Evolutionary conservation across 1,140 invertebrate genomes (phyloP), one percentile per base, ranked within the genome.

Genomic region (Holcopasites calliopsidis): DNA sequence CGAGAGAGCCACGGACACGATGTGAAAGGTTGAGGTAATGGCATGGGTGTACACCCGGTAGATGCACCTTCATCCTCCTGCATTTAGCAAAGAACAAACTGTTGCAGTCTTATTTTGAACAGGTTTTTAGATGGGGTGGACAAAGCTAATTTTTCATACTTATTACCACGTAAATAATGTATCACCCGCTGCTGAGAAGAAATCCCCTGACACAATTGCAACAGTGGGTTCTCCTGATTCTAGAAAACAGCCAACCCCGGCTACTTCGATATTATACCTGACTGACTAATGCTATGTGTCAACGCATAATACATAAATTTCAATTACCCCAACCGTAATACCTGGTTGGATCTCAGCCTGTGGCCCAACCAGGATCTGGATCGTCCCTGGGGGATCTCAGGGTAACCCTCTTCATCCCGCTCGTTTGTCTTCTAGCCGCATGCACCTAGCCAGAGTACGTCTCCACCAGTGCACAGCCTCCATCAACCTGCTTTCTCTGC

Each of bases 331-430:
- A n/a, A 3, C 7, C 38, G 40, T 33, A 58, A 16, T n/a, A 50
- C n/a, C 23, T 71, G 55, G 26, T 7, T 21, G 44, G 47, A 70
- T 71, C 49, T 6, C 21, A 35, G 11, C 21, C 26, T 40, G 52
- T 69, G 81, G 71, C 65, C 47, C 80, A 18, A 28, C 18, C 47
- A 62, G 47, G 31, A 60, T 54, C 62, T 40, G 16, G 58, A 83
- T 83, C 80, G 76, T 69, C 65, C 76, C 80, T 79, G 80, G 50
- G 68, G 47, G 70, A n/a, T 70, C 71, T 69, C 65, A 40, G 52
- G 31, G 44, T 47, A 47, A 60, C 65, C 26, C 47, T 64, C 57
- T 58, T 73, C 58, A 47, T 58, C 7, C 21, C 42, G 11, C 62
- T 72, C 23, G 16, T 52, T 52, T 50, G 28, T 70, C 52, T 58